Evolutionary conservation across 1,140 invertebrate genomes (phyloP), one percentile per base, ranked within the genome.

Genomic region (Lanistes nyassanus): DNA sequence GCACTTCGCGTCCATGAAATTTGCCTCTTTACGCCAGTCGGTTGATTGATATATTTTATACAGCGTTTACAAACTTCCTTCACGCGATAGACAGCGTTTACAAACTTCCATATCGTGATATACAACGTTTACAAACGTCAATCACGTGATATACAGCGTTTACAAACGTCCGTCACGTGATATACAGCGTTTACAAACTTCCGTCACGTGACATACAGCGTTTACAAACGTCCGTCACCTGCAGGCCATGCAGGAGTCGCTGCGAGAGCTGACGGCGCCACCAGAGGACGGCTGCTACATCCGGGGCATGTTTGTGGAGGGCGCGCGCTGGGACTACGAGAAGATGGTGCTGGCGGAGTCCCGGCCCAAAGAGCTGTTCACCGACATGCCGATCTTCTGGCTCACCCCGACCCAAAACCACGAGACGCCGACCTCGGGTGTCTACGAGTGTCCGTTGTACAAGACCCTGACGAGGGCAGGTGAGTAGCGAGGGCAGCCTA

Each of bases 201-300:
- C n/a, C n/a, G n/a, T n/a, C n/a, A n/a, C n/a, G n/a, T n/a, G n/a
- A n/a, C n/a, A n/a, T n/a, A n/a, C n/a, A n/a, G n/a, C n/a, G n/a
- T n/a, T n/a, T n/a, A n/a, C n/a, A n/a, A n/a, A 29, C 34, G 11
- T 36, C 29, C 16, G 16, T 11, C 11, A 31, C 51, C 19, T 11
- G 29, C 65, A 87, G 86, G 76, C 85, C 62, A 76, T 88, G 76
- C 80, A 81, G 72, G 81, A 83, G 56, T 64, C 76, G 3, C 62
- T 47, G 7, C 65, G 78, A 23, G 83, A 87, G 29, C 71, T 88
- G 56, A 82, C 62, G 58, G 70, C 82, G 42, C 34, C 73, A 2
- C 89, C 89, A 11, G 73, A 81, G n/a, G 78, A 87, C 60, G 89
- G 89, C 19, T 90, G 89, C 75, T 90, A 88, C 73, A 90, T 90